Conservation (phyloP, 1,140 invertebrate genomes). For the Pinna nobilis region DNA sequence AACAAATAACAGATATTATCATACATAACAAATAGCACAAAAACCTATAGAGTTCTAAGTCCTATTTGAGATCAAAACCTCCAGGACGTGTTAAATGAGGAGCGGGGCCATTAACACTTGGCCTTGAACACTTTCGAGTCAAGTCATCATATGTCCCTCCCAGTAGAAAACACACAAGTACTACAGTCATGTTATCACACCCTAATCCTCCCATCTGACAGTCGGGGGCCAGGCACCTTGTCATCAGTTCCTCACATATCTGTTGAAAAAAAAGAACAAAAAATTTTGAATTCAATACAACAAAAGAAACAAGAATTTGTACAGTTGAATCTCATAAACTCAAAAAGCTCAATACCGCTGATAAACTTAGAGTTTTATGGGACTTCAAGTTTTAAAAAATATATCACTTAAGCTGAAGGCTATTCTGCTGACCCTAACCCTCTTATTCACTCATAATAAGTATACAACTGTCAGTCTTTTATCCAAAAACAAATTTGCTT, state of each 20-base stretch:
- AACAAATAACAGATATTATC: too few species aligned
- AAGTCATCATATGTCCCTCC: slow-evolving; percentile 85
- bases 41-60: too few species aligned
- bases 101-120: slow-evolving; percentile 50
- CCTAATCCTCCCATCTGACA: slow-evolving; percentile 96
- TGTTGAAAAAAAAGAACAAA: slow-evolving; percentile 49
- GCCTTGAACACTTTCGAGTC: slow-evolving; percentile 70
- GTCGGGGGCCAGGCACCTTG: slow-evolving; percentile 94
- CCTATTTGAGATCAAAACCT: not conserved
- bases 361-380: too few species aligned
- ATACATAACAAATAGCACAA: too few species aligned
- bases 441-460: too few species aligned
- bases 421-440: too few species aligned
- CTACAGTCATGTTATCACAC: slow-evolving; percentile 99
- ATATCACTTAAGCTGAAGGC: too few species aligned
- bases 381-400: too few species aligned
- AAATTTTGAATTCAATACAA: not conserved
- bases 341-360: too few species aligned
- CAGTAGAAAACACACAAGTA: slow-evolving; percentile 88
- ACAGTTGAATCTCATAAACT: not conserved
- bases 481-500: too few species aligned
- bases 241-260: slow-evolving; percentile 97
- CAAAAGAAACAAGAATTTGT: not conserved
- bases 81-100: slow-evolving; percentile 48
- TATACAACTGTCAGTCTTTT: too few species aligned